Base-by-base conservation (phyloP, 1,140 invertebrate species). In the Uloborus diversus region DNA sequence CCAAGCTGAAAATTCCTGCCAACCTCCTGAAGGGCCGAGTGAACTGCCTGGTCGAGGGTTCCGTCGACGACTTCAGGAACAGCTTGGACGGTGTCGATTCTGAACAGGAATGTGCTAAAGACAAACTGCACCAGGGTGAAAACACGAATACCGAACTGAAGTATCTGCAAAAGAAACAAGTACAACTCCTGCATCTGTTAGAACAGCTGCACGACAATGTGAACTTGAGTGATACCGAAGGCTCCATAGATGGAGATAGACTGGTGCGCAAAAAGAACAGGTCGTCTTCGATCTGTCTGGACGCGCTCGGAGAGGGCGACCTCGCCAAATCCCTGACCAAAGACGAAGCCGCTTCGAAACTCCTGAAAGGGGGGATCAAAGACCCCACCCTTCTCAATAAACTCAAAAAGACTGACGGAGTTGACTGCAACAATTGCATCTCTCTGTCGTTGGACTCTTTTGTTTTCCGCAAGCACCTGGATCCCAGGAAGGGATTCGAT, bases 111-210 rank as follows among this genome's bases (percentile, higher is more conserved):
- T 57, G 64, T 61, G 17, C 42, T 7, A 82, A 82, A 62, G 78
- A 69, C 33, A 79, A 79, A 11, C 23, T 14, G 5, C 59, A 64
- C 23, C 35, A 28, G 49, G 51, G 5, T 49, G 70, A 81, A 28
- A 47, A 70, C 75, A 47, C 71, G 30, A 81, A 80, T 64, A 56
- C 82, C 13, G 86, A 87, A 47, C 80, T 88, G 49, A 80, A 82
- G 62, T 83, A 86, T 59, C 81, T 87, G 23, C 83, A 87, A 69
- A 85, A 85, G 56, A 83, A 86, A 68, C 86, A 87, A 83, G 82
- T 84, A 25, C 80, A 84, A 25, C 64, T 88, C 17, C 71, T 88
- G 9, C 79, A 85, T 49, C 83, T 86, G 33, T 76, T 88, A 25
- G 84, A 86, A 66, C 84, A 86, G 42, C 69, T 86, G 4, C 33